phyloP scores from a whole-genome alignment of 2,113 vertebrate genomes.

The Trinectes maculatus region DNA sequence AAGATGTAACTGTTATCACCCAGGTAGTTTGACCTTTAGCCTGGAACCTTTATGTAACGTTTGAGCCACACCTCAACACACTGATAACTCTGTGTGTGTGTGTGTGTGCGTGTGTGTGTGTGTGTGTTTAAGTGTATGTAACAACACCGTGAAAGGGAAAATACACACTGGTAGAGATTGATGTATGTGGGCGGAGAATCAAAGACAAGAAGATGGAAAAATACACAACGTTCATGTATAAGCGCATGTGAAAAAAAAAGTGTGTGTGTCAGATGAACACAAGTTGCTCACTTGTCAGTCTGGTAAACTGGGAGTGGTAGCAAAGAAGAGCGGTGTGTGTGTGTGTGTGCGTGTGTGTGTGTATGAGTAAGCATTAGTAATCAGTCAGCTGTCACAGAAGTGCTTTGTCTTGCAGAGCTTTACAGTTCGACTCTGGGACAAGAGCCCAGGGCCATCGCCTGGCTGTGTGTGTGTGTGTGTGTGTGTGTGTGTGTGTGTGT shows the following conservation, averaged over 20 bases:
- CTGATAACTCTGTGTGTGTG: not conserved
- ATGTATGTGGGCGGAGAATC: conserved; percentile 8
- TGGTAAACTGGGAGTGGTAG: conserved; percentile 61
- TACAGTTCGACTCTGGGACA: conserved; percentile 58
- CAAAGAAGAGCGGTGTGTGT: conserved; percentile 24
- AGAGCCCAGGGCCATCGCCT: conserved; percentile 48
- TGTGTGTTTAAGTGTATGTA: conserved; percentile 13
- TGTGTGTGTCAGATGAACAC: conserved; percentile 20
- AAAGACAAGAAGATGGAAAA: conserved; percentile 20
- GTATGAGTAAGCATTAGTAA: conserved; percentile 73
- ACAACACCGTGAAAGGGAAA: too few relatives aligned
- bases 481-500: conserved; percentile 31
- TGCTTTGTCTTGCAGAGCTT: conserved; percentile 68
- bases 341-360: conserved; percentile 17
- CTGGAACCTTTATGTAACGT: conserved; percentile 43
- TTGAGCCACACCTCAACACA: conserved; percentile 31
- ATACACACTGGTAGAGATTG: conserved; percentile 17
- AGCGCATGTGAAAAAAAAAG: too few relatives aligned
- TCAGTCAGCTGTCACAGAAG: conserved; percentile 69
- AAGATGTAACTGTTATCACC: conserved; percentile 21
- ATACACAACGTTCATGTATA: not conserved
- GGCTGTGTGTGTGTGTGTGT: conserved; percentile 25
- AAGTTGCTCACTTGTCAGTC: conserved; percentile 18
- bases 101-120: conserved; percentile 19
- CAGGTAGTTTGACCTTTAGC: conserved; percentile 55